A percentile compares a stretch with the other conserved stretches of the same genome.
Evolutionary conservation across 30 jellyfish, hydroid and myxozoan species (phyloP).

Genomic region (Aurelia sp.): DNA sequence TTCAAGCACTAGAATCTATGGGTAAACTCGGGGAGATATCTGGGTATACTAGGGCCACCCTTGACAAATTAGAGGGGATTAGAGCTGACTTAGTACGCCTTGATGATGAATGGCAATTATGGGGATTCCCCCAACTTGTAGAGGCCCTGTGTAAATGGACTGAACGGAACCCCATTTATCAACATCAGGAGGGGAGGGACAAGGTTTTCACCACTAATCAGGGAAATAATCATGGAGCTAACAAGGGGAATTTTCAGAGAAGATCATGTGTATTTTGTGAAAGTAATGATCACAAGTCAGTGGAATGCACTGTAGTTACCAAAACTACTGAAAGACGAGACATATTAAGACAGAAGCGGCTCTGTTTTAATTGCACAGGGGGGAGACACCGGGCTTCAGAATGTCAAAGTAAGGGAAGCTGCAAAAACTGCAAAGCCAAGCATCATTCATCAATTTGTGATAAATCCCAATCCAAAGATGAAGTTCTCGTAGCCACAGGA

Average conservation of each 20-base stretch:
- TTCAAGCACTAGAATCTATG: constrained; percentile 75
- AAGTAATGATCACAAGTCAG: constrained; percentile 8
- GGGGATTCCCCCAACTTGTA: constrained; percentile 60
- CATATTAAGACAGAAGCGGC: constrained; percentile 40
- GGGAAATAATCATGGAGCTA: not conserved
- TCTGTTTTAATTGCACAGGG: constrained; percentile 85
- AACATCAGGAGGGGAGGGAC: constrained; percentile 28
- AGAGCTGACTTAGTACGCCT: constrained; percentile 60
- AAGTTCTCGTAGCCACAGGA: constrained; percentile 36
- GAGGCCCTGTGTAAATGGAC: constrained; percentile 64
- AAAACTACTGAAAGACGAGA: constrained; percentile 45
- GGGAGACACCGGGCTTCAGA: constrained; percentile 65
- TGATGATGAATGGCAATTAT: constrained; percentile 58
- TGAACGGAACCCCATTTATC: constrained; percentile 55
- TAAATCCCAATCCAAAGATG: constrained; percentile 10
- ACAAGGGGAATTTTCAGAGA: not conserved
- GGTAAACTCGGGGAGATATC: constrained; percentile 47
- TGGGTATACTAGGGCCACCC: constrained; percentile 50
- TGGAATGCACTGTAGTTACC: constrained; percentile 18
- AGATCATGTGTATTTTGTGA: constrained; percentile 49
- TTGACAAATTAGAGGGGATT: constrained; percentile 71
- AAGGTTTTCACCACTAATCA: constrained; percentile 4
- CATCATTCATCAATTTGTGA: constrained; percentile 83
- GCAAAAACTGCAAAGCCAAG: constrained; percentile 51
- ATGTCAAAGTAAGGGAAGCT: too few species aligned